Percentiles rank a stretch among this genome's conserved stretches.
phyloP scores from a whole-genome alignment of 1,140 invertebrate genomes.

The Popillia japonica region DNA sequence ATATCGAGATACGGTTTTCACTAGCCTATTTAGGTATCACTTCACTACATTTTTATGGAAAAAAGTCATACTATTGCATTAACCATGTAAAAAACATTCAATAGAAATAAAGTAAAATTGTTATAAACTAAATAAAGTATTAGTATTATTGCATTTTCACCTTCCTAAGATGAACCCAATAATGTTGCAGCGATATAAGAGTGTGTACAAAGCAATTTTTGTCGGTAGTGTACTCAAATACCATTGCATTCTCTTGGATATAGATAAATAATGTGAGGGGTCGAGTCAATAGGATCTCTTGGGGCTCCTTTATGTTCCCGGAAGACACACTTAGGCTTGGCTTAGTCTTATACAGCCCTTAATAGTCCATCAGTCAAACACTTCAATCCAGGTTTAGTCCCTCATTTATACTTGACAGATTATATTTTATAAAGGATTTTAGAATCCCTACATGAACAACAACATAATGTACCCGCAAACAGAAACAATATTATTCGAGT shows the following conservation, averaged over 20 bases:
- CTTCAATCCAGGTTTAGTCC: conserved; percentile 51
- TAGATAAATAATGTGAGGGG: conserved; percentile 38
- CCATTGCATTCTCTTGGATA: conserved; percentile 21
- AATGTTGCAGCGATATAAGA: too few relatives aligned
- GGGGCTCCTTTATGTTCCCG: conserved; percentile 44
- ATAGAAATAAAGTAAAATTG: too few relatives aligned
- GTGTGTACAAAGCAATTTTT: neutral
- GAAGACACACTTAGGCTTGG: conserved; percentile 45
- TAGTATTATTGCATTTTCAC: too few relatives aligned
- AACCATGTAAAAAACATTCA: too few relatives aligned
- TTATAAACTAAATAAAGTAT: too few relatives aligned
- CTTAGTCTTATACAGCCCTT: conserved; percentile 48
- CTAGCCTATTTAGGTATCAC: too few relatives aligned
- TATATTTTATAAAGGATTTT: conserved; percentile 12
- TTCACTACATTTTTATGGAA: too few relatives aligned
- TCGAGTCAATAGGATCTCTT: conserved; percentile 29
- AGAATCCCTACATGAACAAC: neutral
- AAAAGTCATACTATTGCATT: too few relatives aligned
- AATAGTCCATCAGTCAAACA: conserved; percentile 54
- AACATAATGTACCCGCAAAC: neutral
- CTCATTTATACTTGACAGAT: conserved; percentile 42
- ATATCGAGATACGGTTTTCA: too few relatives aligned
- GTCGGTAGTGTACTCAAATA: conserved; percentile 20
- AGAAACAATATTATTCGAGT: too few relatives aligned
- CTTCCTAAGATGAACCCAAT: too few relatives aligned